Evolutionary conservation across 2,888 invertebrate species (phyloP).

Genomic region (Sesia bembeciformis): DNA sequence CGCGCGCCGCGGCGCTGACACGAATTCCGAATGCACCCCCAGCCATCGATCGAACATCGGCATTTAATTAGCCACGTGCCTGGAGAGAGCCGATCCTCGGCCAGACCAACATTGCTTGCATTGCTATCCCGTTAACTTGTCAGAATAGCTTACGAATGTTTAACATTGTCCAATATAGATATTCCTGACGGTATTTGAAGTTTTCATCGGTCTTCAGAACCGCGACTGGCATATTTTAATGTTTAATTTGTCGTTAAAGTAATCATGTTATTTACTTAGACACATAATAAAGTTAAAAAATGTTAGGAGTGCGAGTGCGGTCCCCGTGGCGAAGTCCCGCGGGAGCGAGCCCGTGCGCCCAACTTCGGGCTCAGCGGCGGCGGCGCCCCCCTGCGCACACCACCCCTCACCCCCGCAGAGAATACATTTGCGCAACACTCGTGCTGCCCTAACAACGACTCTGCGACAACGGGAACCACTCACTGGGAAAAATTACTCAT

Average conservation of each 20-base stretch:
- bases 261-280: too few relatives aligned
- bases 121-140: constrained; percentile 49
- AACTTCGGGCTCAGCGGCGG: constrained; percentile 68
- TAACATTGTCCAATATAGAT: constrained; percentile 25
- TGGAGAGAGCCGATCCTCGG: constrained; percentile 32
- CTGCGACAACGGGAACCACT: constrained; percentile 58
- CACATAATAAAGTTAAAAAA: neutral
- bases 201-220: too few relatives aligned
- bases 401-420: constrained; percentile 52
- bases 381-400: constrained; percentile 22
- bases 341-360: constrained; percentile 70
- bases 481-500: constrained; percentile 63
- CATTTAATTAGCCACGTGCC: constrained; percentile 73
- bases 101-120: constrained; percentile 47
- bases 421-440: constrained; percentile 73
- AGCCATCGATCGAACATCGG: constrained; percentile 41
- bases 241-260: too few relatives aligned
- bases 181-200: constrained; percentile 1
- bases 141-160: constrained; percentile 48
- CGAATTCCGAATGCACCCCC: constrained; percentile 50
- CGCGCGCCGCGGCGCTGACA: constrained; percentile 28
- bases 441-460: constrained; percentile 66
- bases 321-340: constrained; percentile 50
- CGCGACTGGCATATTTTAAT: too few relatives aligned
- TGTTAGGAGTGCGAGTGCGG: constrained; percentile 36